These are phyloP conservation scores for Colaptes auratus DNA, from an alignment of 2,113 vertebrate genomes.

Conservation along the genomic window DNA sequence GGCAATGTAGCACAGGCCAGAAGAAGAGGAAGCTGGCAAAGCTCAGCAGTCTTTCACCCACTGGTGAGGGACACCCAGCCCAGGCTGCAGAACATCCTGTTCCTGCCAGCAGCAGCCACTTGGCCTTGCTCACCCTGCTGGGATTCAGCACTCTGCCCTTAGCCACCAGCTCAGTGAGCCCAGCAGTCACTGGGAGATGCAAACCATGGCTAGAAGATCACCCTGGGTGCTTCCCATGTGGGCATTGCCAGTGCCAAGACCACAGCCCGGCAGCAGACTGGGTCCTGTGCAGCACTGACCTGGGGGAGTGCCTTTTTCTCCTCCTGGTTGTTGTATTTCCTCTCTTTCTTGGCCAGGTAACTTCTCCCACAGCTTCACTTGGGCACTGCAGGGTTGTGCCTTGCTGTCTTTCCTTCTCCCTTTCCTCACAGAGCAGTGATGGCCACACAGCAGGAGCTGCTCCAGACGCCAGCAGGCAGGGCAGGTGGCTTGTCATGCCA, in stretches of 20 bases:
- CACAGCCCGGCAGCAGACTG: rapidly evolving
- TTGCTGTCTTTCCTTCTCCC: too few relatives aligned
- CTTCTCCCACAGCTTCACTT: neutral
- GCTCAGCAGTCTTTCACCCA: neutral
- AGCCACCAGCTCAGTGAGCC: neutral
- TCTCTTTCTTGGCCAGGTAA: neutral
- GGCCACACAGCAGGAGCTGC: neutral
- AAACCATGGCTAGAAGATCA: rapidly evolving
- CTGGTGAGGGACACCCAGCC: neutral
- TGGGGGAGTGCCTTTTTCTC: neutral
- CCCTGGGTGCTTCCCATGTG: rapidly evolving
- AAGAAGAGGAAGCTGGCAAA: neutral
- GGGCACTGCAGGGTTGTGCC: neutral
- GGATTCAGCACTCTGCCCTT: neutral
- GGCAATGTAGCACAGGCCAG: neutral
- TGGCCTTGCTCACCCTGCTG: neutral
- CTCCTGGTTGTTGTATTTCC: neutral
- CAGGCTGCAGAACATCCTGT: neutral
- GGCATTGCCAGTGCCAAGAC: neutral
- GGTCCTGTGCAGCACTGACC: rapidly evolving
- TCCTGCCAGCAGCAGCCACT: neutral
- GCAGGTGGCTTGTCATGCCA: neutral
- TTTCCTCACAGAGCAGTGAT: neutral
- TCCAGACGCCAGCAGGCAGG: neutral
- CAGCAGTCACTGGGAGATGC: neutral